phyloP scores from a whole-genome alignment of 2,888 invertebrate species.

The Furcula furcula region DNA sequence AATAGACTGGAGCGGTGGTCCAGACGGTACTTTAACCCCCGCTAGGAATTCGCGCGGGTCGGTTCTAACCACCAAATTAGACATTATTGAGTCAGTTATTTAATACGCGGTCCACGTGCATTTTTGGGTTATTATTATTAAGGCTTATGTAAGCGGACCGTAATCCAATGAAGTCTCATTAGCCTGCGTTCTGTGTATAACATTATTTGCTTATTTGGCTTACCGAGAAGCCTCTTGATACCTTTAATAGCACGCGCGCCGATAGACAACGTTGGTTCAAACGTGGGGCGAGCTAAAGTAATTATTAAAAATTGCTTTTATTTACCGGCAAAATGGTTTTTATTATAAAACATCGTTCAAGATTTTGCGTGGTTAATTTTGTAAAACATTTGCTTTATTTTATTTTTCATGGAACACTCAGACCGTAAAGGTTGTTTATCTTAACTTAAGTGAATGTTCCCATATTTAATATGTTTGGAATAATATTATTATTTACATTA shows the following conservation, averaged over 20 bases:
- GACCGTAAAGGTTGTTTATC: no score
- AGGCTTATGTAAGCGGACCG: constrained; percentile 60
- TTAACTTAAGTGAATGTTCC: no score
- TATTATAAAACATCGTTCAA: constrained; percentile 37
- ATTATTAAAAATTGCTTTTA: constrained; percentile 79
- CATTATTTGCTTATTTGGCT: constrained; percentile 73
- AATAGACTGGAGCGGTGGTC: constrained; percentile 45
- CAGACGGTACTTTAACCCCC: constrained; percentile 30
- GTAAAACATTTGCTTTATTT: constrained; percentile 21
- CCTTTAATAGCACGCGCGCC: constrained; percentile 65
- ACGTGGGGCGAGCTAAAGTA: constrained; percentile 57
- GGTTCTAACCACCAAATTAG: constrained; percentile 50
- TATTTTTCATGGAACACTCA: no score
- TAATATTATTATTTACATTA: no score
- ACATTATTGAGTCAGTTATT: constrained; percentile 79
- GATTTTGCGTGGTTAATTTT: constrained; percentile 26
- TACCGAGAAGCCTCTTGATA: constrained; percentile 62
- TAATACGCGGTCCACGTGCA: constrained; percentile 73
- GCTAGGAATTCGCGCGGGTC: constrained; percentile 43
- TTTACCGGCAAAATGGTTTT: constrained; percentile 59
- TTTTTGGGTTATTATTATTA: constrained; percentile 79
- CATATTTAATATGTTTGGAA: no score
- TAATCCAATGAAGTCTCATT: constrained; percentile 81
- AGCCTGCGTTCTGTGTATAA: constrained; percentile 66
- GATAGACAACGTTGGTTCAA: constrained; percentile 54